Base-by-base conservation (phyloP, 2,888 invertebrate genomes). In the Brachypalpus laphriformis region DNA sequence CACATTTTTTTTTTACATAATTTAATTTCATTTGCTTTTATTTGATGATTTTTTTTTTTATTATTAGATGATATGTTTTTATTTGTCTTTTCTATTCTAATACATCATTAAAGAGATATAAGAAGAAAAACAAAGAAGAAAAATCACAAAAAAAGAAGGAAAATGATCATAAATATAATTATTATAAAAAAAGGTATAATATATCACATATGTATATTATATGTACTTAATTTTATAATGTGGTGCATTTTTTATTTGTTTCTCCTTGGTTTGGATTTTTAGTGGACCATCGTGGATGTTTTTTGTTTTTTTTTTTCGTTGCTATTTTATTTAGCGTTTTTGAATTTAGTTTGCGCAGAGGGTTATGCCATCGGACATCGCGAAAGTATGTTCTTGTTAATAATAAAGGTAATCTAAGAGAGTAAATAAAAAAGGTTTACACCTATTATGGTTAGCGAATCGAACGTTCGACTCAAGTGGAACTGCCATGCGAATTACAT, bases 201-300 rank as follows among this genome's bases (percentile, higher is more conserved):
- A 86, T 86, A 81, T 77, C 86, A 72, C 82, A 82, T 86, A 86
- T 86, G 86, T 86, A 86, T 86, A 86, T 86, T 86, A 82, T 86
- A 86, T 86, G 86, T 86, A 86, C 86, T 86, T 86, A 86, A 86
- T 86, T 86, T 86, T 86, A 86, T 86, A 86, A 86, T 59, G 86
- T 77, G 86, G 82, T 56, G 86, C 86, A 82, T 81, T 86, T 86
- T 86, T 86, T 82, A 85, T 85, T 85, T 85, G 16, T 34, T 61
- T 22, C 14, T 47, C 22, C 9, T 40, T 51, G 18, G 40, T 57
- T 22, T 42, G 28, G n/a, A 1, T 11, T n/a, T 16, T 5, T 7
- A 7, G 1, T 8, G 8, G 45, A 9, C 11, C 47, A 9, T 28
- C 47, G 31, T 25, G 25, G 25, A 25, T 25, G n/a, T 37, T 31